Conservation (phyloP, 2,888 invertebrate species). For the Blera fallax region DNA sequence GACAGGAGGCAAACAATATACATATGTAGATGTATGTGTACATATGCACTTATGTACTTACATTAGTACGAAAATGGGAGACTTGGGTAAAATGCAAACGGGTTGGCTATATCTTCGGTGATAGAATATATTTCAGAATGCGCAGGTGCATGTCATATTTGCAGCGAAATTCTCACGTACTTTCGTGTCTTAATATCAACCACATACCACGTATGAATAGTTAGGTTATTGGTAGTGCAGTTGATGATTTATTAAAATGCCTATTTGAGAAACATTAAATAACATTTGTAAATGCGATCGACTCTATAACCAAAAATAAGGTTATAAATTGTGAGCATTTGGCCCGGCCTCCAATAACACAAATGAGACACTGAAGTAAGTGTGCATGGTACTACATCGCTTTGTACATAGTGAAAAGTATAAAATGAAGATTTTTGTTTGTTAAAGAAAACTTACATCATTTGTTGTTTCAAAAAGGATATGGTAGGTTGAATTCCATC, state of each 20-base stretch:
- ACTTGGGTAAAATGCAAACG: not conserved
- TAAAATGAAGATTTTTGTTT: not conserved
- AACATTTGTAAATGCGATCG: not conserved
- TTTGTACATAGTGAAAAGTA: not conserved
- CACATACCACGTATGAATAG: not conserved
- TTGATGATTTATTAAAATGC: not conserved
- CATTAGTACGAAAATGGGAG: not conserved
- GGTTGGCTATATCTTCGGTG: not conserved
- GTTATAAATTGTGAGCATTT: no score
- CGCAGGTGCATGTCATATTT: not conserved
- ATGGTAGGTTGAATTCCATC: slow-evolving; percentile 97
- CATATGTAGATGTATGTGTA: not conserved
- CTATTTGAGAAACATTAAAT: not conserved
- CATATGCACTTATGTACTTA: not conserved
- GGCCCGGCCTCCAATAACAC: no score
- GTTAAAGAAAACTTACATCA: slow-evolving; percentile 74
- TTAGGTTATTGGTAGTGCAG: not conserved
- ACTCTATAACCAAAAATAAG: not conserved
- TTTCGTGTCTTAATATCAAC: not conserved
- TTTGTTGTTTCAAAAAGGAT: slow-evolving; percentile 90
- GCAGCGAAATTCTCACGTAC: not conserved
- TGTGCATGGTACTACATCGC: not conserved
- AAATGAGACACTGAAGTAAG: not conserved
- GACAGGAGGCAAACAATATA: not conserved
- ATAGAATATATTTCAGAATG: not conserved